Base-by-base conservation (phyloP, 2,113 vertebrate genomes). In the Phalacrocorax aristotelis region DNA sequence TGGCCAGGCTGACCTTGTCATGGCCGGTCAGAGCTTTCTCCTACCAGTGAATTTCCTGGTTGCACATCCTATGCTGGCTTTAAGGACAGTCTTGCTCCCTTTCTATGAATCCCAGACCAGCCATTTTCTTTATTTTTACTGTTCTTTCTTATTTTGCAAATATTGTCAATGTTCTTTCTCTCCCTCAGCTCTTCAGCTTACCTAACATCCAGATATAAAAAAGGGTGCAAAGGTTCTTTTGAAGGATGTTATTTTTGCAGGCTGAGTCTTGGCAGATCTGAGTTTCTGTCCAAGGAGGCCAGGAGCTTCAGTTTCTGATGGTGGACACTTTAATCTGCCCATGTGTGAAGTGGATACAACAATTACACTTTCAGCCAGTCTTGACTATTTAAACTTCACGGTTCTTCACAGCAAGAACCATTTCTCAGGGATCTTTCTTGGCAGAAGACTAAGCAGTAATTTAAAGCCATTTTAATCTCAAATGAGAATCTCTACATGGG, bases 381-480 rank as follows among this genome's bases (percentile, higher is more conserved):
- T 88, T 83, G 84, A 51, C 93, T 95, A 75, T 78, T 94, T 92
- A 89, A 93, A 71, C 92, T 83, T 90, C 68, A 38, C 62, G 40
- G 46, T 77, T 79, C 72, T 94, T 93, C 95, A 86, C 93, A 96
- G 95, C 96, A 68, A 95, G 96, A 92, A 78, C n/a, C 38, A 30
- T 95, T 96, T 95, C 85, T 94, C 74, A 36, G 79, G 49, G 79
- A 21, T 90, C 3, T 96, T 95, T 89, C 90, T 77, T 93, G 95
- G 87, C 93, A 94, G 91, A 96, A 85, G 70, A 82, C 75, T 94
- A 76, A 95, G 91, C 87, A 82, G 91, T 94, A 94, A 95, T 97
- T 96, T 96, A 90, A 95, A 93, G 81, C 65, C 95, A 93, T 95
- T 96, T 96, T 97, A 96, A 96, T 94, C 95, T 96, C 84, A 94